Evolutionary conservation across 2,113 vertebrate genomes (phyloP).

Genomic region (Mystacornis crossleyi): DNA sequence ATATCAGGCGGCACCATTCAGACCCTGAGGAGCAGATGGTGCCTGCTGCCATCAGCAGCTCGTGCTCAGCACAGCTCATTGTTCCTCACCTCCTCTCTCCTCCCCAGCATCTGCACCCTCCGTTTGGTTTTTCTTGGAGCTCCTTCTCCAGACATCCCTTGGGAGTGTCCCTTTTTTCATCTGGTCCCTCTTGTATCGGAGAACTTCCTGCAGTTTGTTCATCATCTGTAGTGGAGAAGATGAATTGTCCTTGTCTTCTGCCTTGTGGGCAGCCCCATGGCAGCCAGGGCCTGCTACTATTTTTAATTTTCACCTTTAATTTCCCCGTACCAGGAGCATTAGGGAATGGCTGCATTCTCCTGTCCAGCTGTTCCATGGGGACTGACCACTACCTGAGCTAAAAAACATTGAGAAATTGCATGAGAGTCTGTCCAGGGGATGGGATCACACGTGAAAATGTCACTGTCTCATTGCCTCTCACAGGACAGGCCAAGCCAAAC

Average conservation of each 20-base stretch:
- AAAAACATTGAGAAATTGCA: neutral
- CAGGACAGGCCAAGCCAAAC: neutral
- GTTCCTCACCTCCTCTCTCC: conserved; percentile 8
- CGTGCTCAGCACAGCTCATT: conserved; percentile 7
- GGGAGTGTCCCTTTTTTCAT: conserved; percentile 27
- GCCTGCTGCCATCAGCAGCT: neutral
- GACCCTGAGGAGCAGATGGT: neutral
- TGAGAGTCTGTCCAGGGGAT: neutral
- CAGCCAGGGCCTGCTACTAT: neutral
- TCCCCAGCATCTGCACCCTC: neutral
- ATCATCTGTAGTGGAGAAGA: neutral
- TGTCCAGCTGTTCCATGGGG: rapidly evolving
- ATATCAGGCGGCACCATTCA: neutral
- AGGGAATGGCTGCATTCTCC: neutral
- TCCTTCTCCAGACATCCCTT: neutral
- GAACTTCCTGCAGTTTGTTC: conserved; percentile 10
- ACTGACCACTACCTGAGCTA: no score
- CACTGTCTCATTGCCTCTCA: neutral
- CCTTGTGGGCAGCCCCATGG: neutral
- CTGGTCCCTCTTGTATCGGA: neutral
- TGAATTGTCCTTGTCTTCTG: neutral
- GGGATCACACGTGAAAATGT: neutral
- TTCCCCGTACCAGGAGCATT: rapidly evolving
- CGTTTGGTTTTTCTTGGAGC: neutral
- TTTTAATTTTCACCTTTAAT: neutral